Evolutionary conservation across 2,113 vertebrate species (phyloP), one percentile per base, ranked within the genome.

Genomic region (Planiliza haematocheilus): DNA sequence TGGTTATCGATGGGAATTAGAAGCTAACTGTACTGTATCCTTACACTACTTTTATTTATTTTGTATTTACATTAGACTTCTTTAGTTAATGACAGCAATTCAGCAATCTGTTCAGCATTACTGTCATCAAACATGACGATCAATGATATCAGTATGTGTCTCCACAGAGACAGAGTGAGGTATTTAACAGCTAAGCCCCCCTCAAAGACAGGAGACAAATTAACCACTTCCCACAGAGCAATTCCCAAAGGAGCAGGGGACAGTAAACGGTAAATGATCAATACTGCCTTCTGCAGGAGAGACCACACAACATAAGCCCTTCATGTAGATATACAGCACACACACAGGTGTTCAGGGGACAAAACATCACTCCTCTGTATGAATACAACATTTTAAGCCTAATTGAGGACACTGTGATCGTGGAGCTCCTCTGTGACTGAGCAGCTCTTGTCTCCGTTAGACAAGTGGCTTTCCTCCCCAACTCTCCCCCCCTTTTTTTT

Each of bases 161-260:
- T 50, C 63, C 62, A 34, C 72, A 59, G 86, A 84, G 87, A 88
- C 83, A 76, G 82, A 88, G 77, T 65, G 77, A 76, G 77, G 81
- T 84, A 86, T 86, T 91, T 88, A 89, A 90, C 79, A 70, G 57
- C 59, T 63, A 63, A 77, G 81, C 67, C 77, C 81, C 67, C 52
- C n/a, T n/a, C 55, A 63, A 79, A 81, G 84, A 79, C 70, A 89
- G 81, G 79, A 88, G 79, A 88, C 88, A 90, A 89, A 90, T 89
- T 88, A 90, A 88, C 90, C 86, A 88, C 83, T 91, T 91, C 89
- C 85, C 80, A 77, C 79, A 82, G 83, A 83, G 87, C 74, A 62
- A 79, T 84, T 86, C 89, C 76, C 87, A 56, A 63, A 75, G 85
- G 80, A 80, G 70, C 68, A 49, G 58, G 74, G 87, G 83, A 88